phyloP scores from a whole-genome alignment of 2,797 vertebrate species.

The Myotis pilosus region DNA sequence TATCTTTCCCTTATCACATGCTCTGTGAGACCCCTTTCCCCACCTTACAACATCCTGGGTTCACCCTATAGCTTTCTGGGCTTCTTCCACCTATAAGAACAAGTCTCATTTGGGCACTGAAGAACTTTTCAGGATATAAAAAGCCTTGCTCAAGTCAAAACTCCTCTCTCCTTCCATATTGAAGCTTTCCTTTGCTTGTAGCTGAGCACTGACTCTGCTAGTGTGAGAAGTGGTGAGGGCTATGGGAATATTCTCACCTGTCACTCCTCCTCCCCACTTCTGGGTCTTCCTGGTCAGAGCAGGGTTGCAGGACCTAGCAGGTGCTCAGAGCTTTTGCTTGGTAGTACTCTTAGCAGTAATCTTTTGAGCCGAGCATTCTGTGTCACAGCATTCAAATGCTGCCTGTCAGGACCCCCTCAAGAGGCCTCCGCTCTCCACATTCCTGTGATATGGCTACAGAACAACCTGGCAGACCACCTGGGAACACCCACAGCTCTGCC shows the following conservation, averaged over 20 bases:
- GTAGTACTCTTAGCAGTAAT: not conserved
- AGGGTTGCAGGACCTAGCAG: not conserved
- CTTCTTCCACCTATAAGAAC: not conserved
- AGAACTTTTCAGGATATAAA: not conserved
- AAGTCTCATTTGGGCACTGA: not conserved
- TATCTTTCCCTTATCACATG: not conserved
- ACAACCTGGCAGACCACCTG: not conserved
- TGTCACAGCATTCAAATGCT: not conserved
- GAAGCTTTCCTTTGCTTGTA: not conserved
- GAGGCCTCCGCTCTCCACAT: not conserved
- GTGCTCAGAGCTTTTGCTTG: not conserved
- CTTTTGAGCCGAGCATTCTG: not conserved
- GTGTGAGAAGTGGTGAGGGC: not conserved
- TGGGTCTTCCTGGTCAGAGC: not conserved
- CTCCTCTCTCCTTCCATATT: not conserved
- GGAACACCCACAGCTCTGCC: not conserved
- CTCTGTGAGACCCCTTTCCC: not conserved
- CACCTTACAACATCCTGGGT: rapidly evolving
- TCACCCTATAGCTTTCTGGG: not conserved
- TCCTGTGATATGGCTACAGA: not conserved
- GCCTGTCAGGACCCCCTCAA: not conserved
- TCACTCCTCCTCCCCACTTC: not conserved
- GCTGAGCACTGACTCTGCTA: rapidly evolving
- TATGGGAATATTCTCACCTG: too few species aligned
- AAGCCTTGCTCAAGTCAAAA: not conserved